Base-by-base conservation (phyloP, 2,113 vertebrate species). In the Otocyon megalotis region DNA sequence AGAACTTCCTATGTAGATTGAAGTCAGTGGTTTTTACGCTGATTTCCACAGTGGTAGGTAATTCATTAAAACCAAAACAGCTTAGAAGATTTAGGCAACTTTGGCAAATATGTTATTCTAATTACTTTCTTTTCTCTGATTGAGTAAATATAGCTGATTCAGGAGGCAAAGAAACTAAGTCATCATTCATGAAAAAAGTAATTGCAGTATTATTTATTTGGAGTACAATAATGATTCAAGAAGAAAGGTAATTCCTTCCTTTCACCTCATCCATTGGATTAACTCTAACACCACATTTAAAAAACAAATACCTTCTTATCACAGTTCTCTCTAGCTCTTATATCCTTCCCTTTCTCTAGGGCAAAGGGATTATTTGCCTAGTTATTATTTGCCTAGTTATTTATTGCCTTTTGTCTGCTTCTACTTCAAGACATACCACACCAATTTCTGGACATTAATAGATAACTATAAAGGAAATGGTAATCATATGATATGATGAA, bases 81-180 rank as follows among this genome's bases (percentile, higher is more conserved):
- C 43, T 97, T 89, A 90, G 96, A 96, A 94, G 3, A 96, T 74
- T 96, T 98, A 90, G 94, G 93, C n/a, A 98, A 97, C 97, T 97
- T 96, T 97, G 98, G 79, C 74, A 97, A 97, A 96, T 98, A 97
- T 97, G 97, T 98, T 98, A 96, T 97, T 97, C 95, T 98, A 98
- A 98, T 98, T 98, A 95, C 82, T 98, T 98, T 97, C 79, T 97
- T 96, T 81, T 97, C 83, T 97, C 83, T 96, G 90, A 97, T 93
- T 90, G 98, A 95, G 91, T 97, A 97, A 97, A 97, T 95, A 95
- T 37, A 97, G 85, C 43, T 84, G 97, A 97, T 67, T 97, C 96
- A 95, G 90, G 62, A 96, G 83, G 92, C 93, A 98, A 96, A 91
- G 82, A 88, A 84, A 96, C 86, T 96, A 88, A 80, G 84, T 95